Evolutionary conservation across 2,797 vertebrate species (phyloP).

Genomic region (Macropus fuliginosus): DNA sequence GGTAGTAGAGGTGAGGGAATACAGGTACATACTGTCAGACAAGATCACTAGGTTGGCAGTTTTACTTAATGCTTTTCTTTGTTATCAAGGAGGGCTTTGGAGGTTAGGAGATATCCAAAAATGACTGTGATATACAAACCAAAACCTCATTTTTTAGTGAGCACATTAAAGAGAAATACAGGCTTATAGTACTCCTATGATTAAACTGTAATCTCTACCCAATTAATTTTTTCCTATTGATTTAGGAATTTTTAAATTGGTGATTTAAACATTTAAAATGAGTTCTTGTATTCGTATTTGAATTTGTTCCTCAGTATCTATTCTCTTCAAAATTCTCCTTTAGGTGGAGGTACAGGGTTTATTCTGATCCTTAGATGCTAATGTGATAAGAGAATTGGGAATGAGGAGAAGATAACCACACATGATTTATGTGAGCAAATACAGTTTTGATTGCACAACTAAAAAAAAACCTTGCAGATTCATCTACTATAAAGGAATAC

Average conservation of each 20-base stretch:
- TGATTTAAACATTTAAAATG: neutral
- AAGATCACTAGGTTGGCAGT: neutral
- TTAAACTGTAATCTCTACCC: neutral
- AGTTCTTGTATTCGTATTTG: neutral
- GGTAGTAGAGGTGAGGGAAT: neutral
- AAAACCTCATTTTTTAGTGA: neutral
- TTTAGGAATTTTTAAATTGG: neutral
- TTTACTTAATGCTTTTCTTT: neutral
- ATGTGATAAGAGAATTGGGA: neutral
- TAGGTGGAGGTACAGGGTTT: conserved; percentile 62
- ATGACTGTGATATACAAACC: neutral
- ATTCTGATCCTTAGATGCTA: neutral
- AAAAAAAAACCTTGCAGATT: conserved; percentile 19
- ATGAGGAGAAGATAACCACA: neutral
- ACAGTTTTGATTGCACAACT: neutral
- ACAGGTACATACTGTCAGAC: neutral
- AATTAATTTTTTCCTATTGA: neutral
- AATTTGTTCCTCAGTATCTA: neutral
- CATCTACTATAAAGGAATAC: neutral
- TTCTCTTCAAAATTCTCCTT: conserved; percentile 40
- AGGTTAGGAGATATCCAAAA: neutral
- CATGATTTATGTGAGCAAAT: conserved; percentile 18
- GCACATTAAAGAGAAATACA: neutral
- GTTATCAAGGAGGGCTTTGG: neutral
- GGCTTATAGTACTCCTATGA: neutral